Evolutionary conservation across 1,140 invertebrate genomes (phyloP), one percentile per base, ranked within the genome.

Genomic region (Ruditapes philippinarum): DNA sequence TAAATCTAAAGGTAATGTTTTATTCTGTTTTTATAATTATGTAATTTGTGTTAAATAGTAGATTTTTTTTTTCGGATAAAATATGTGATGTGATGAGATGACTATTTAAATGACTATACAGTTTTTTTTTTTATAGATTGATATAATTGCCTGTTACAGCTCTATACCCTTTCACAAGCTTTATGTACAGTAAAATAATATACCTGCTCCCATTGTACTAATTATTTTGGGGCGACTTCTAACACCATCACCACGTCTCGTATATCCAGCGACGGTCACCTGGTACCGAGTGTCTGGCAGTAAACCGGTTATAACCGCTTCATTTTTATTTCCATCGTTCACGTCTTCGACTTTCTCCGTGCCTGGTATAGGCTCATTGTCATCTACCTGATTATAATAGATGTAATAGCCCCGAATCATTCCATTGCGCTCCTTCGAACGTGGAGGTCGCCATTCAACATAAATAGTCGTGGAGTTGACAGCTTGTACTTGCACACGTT

Each of bases 331-430:
- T 28, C 97, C 97, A 81, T 93, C 92, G 54, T 91, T 90, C 0
- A 92, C 93, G 65, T 95, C 93, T n/a, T 90, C 74, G 17, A 89
- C 73, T 28, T 89, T 89, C 49, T 93, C 91, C 17, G 88, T 89
- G 7, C 92, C 92, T 25, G 84, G 68, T 14, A 91, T 91, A 28
- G 91, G 91, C 60, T 88, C 49, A 79, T 92, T 93, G 7, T 92
- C 91, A 88, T 95, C 90, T 4, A 93, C 88, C 40, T 92, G 91
- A 31, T 92, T 92, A 97, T 99, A 99, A 95, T 99, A 98, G 76
- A 99, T 98, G 94, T 99, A 98, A 96, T 99, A 99, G 3, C 98
- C 99, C 45, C 98, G 97, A 91, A 99, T 99, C 76, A 99, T 97
- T n/a, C 99, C 99, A 95, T 99, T 99, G 87, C 98, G 97, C 91